These are phyloP conservation scores for Chrysocyon brachyurus DNA, from an alignment of 2,797 vertebrate species.

Conservation along the genomic window DNA sequence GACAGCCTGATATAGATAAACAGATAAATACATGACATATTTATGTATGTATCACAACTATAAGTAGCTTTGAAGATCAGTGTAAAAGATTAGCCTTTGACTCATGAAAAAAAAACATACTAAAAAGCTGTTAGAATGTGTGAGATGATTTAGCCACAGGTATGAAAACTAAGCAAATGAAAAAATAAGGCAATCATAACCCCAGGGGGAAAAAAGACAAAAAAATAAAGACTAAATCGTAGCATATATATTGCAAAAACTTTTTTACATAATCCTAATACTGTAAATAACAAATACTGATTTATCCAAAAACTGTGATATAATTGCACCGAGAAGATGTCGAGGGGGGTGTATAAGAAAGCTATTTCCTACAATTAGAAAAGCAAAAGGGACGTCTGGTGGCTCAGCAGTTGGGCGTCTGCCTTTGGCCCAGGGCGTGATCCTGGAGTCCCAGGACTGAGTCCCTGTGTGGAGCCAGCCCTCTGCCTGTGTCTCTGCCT, in stretches of 20 bases:
- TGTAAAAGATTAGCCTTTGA: background rate
- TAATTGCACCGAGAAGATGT: background rate
- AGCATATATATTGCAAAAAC: background rate
- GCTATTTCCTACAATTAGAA: background rate
- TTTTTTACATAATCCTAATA: background rate
- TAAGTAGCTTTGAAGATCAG: background rate
- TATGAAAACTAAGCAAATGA: background rate
- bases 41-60: background rate
- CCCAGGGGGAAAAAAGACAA: background rate
- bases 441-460: too few relatives aligned
- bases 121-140: background rate
- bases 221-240: background rate
- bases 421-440: too few relatives aligned
- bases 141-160: background rate
- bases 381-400: too few relatives aligned
- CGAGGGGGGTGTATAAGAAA: background rate
- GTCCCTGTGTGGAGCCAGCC: too few relatives aligned
- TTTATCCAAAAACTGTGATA: background rate
- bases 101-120: slow-evolving; percentile 9
- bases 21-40: background rate
- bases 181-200: background rate
- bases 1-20: background rate
- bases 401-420: too few relatives aligned
- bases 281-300: background rate
- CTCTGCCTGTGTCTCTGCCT: too few relatives aligned